phyloP scores from a whole-genome alignment of 2,113 vertebrate genomes.

The Alces alces region DNA sequence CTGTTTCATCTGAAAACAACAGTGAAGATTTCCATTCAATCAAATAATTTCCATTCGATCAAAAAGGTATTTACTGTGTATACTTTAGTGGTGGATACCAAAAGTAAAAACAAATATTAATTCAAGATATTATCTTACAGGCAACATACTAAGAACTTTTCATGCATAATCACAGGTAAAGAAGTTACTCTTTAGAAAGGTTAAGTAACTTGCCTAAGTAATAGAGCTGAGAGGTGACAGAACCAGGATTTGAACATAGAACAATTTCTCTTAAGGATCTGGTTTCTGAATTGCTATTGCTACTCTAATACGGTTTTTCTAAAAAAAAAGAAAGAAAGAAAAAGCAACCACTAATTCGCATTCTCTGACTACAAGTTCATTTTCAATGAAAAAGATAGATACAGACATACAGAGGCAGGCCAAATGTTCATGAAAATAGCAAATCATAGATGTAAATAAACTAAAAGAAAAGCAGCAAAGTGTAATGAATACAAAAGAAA shows the following conservation, averaged over 20 bases:
- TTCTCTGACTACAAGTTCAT: not conserved
- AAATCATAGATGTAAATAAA: not conserved
- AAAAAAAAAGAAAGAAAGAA: not conserved
- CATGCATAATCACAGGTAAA: not conserved
- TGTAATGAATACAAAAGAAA: not conserved
- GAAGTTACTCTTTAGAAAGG: not conserved
- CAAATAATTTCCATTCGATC: conserved; percentile 21
- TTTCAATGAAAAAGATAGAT: not conserved
- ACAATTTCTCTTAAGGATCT: not conserved
- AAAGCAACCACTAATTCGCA: not conserved
- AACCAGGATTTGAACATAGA: not conserved
- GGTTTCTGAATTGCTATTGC: not conserved
- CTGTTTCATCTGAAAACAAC: conserved; percentile 23
- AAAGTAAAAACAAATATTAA: conserved; percentile 5
- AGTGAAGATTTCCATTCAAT: not conserved
- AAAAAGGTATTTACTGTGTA: not conserved
- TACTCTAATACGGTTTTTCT: not conserved
- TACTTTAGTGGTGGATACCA: not conserved
- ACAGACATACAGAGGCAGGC: not conserved
- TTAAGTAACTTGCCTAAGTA: not conserved
- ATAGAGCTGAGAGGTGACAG: not conserved
- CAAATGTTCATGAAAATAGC: not conserved
- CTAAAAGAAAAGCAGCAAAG: not conserved
- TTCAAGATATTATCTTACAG: not conserved
- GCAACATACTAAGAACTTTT: not conserved